Evolutionary conservation across 2,113 vertebrate genomes (phyloP), one percentile per base, ranked within the genome.

Genomic region (Thunnus thynnus): DNA sequence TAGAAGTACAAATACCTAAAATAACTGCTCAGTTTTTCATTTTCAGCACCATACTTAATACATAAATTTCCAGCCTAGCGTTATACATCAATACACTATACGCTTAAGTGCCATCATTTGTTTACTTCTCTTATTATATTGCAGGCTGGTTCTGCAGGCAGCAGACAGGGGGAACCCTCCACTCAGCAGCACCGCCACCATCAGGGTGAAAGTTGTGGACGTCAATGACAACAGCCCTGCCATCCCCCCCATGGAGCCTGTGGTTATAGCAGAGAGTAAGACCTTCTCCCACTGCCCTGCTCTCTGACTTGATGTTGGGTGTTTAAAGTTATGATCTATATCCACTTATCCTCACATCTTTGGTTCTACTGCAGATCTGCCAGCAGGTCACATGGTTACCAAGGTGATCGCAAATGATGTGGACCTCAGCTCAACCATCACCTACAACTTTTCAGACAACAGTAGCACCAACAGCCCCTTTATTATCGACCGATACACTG

Each of bases 211-310:
- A 44, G 96, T 99, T 80, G 94, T 95, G 60, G 97, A 99, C 54
- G 56, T 96, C 82, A 99, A 99, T 55, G 97, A 99, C 92, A 98
- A 98, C 8, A 92, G 91, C 55, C 98, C 98, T 0, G 52, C 87
- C 72, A 91, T 99, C 50, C 95, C 95, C 3, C 92, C 93, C 9
- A 91, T 92, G 56, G 91, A 95, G 75, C 90, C 95, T 65, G 91
- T 97, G 47, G 64, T 95, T 51, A 93, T 99, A 81, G 87, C 94
- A 76, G 98, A 99, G 93, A 94, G 98, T 99, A 96, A 96, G 96
- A 91, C 25, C 9, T 63, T 62, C 32, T 20, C 7, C n/a, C 46
- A 32, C 30, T 13, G 18, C 11, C 8, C 16, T 32, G 13, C 11
- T 13, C 13, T 50, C 17, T 36, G 9, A 14, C 17, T 13, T 68